Conservation (phyloP, 2,113 vertebrate genomes). For the Rhinopomastus cyanomelas region DNA sequence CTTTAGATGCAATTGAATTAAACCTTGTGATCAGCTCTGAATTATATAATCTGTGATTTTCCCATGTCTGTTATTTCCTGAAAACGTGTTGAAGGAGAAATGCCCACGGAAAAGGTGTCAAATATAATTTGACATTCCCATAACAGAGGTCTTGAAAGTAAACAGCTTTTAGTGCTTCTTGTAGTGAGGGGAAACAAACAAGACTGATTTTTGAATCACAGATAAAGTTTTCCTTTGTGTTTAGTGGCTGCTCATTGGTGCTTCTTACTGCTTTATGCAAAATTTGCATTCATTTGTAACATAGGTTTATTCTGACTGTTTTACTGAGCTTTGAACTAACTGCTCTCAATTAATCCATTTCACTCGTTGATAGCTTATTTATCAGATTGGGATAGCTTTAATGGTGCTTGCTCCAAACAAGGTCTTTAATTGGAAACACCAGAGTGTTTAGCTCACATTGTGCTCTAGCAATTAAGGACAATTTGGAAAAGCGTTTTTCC, state of each 20-base stretch:
- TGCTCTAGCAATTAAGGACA: constrained; percentile 91
- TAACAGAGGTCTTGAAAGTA: background rate
- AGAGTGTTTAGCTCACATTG: constrained; percentile 76
- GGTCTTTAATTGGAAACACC: constrained; percentile 85
- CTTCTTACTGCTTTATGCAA: constrained; percentile 29
- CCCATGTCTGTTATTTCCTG: background rate
- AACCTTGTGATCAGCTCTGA: background rate
- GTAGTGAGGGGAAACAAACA: background rate
- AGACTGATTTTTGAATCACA: background rate
- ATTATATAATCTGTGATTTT: background rate
- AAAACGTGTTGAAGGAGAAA: background rate
- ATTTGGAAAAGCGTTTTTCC: constrained; percentile 81
- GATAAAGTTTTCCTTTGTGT: background rate
- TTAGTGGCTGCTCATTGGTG: constrained; percentile 5
- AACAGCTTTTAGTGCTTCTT: background rate
- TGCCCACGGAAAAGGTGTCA: background rate
- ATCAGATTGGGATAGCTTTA: constrained; percentile 86
- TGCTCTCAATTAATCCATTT: constrained; percentile 84
- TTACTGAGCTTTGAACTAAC: constrained; percentile 78
- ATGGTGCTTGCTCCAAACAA: constrained; percentile 79
- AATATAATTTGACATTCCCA: background rate
- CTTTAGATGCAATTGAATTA: background rate
- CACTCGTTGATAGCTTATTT: constrained; percentile 87
- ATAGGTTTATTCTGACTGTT: constrained; percentile 71
- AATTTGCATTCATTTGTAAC: constrained; percentile 76